Conservation (phyloP, 2,113 vertebrate genomes). For the Blennius ocellaris region DNA sequence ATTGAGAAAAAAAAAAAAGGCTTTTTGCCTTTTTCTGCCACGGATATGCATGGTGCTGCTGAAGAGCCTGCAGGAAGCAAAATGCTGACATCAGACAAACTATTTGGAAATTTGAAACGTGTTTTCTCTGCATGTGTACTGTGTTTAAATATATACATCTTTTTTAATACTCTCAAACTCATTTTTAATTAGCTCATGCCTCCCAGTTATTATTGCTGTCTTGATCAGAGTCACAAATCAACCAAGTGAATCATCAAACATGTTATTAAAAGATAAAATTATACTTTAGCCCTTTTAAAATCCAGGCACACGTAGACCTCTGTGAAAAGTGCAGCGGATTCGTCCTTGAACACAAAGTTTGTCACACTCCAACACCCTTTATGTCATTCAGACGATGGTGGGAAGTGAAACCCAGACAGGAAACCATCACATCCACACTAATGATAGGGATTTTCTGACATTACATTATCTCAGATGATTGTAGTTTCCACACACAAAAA, state of each 20-base stretch:
- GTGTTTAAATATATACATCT: slow-evolving; percentile 1
- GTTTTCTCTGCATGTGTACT: slow-evolving; percentile 33
- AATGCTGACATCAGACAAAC: slow-evolving; percentile 74
- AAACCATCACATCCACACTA: slow-evolving; percentile 63
- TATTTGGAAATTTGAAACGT: slow-evolving; percentile 51
- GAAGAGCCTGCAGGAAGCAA: slow-evolving; percentile 57
- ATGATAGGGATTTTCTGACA: slow-evolving; percentile 73
- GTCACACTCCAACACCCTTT: slow-evolving; percentile 55
- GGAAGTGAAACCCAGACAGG: slow-evolving; percentile 52
- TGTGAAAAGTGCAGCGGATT: slow-evolving; percentile 26
- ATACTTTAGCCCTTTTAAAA: slow-evolving; percentile 2
- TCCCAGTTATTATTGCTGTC: slow-evolving; percentile 28
- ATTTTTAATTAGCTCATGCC: slow-evolving; percentile 38
- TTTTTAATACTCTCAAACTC: neutral
- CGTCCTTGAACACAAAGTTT: slow-evolving; percentile 43
- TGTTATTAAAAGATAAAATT: slow-evolving; percentile 30
- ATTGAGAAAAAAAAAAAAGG: slow-evolving; percentile 36
- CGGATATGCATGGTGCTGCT: slow-evolving; percentile 53
- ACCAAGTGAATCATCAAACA: slow-evolving; percentile 7
- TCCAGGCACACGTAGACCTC: neutral
- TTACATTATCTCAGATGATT: slow-evolving; percentile 60
- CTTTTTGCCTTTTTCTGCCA: slow-evolving; percentile 32
- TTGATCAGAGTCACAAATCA: slow-evolving; percentile 38
- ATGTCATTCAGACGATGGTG: slow-evolving; percentile 60
- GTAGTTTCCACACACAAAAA: slow-evolving; percentile 22